Evolutionary conservation across 2,797 vertebrate genomes (phyloP).

Genomic region (Taenioides sp.): DNA sequence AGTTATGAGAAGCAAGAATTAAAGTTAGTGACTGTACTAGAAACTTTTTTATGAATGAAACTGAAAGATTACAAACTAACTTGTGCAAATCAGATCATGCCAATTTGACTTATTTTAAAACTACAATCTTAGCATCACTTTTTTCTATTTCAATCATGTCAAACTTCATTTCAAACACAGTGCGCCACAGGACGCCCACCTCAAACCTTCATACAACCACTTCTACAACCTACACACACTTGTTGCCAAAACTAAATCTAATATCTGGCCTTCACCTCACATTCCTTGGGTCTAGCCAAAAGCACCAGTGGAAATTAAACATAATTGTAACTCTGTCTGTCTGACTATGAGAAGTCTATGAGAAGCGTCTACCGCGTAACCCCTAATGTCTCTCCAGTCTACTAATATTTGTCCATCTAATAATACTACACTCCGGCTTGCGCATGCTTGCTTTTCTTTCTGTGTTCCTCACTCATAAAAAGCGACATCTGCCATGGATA

Average conservation of each 20-base stretch:
- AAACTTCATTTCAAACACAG: conserved; percentile 48
- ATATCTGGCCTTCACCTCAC: conserved; percentile 69
- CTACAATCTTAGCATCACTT: no score
- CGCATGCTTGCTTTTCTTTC: conserved; percentile 19
- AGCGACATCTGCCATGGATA: conserved; percentile 70
- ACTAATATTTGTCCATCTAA: conserved; percentile 1
- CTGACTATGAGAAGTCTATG: neutral
- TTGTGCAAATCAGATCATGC: neutral
- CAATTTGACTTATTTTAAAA: no score
- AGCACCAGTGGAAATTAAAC: conserved; percentile 70
- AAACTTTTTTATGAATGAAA: neutral
- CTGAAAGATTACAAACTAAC: neutral
- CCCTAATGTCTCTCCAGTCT: conserved; percentile 45
- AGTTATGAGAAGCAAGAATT: no score
- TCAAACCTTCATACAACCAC: conserved; percentile 44
- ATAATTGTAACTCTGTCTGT: conserved; percentile 28
- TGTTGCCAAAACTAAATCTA: conserved; percentile 73
- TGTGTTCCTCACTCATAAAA: conserved; percentile 45
- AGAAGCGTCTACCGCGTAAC: conserved; percentile 30
- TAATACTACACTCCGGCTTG: conserved; percentile 1
- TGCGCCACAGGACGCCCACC: conserved; percentile 50
- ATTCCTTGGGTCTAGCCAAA: conserved; percentile 55
- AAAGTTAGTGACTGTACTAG: neutral
- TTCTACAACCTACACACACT: conserved; percentile 27
- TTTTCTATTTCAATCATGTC: no score